Percentiles rank a stretch among this genome's conserved stretches.
Evolutionary conservation across 2,797 vertebrate species (phyloP).

Genomic region (Natrix natrix): DNA sequence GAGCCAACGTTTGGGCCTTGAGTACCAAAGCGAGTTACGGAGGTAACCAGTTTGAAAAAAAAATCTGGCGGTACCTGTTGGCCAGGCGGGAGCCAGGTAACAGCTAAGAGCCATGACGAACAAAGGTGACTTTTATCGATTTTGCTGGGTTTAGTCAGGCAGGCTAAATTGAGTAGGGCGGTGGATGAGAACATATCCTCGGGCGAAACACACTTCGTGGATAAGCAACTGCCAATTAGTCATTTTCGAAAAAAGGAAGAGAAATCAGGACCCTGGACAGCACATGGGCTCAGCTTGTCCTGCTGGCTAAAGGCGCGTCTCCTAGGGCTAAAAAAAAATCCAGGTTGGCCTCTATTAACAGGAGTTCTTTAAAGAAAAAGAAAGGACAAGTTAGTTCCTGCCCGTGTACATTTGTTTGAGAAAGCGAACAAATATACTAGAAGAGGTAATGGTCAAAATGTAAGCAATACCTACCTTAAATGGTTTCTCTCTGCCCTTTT

Average conservation of each 20-base stretch:
- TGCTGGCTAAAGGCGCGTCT: background rate
- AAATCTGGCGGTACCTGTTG: slow-evolving; percentile 59
- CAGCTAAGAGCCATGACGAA: slow-evolving; percentile 29
- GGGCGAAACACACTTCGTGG: background rate
- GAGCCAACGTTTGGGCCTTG: background rate
- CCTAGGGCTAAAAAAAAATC: background rate
- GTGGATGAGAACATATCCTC: background rate
- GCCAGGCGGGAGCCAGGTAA: slow-evolving; percentile 54
- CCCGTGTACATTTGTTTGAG: background rate
- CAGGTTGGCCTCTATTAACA: background rate
- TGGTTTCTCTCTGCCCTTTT: background rate
- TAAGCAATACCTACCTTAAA: fast-evolving
- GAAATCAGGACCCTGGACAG: slow-evolving; percentile 73
- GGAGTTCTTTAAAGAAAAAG: background rate
- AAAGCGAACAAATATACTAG: background rate
- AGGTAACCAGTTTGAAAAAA: background rate
- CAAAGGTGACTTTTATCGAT: background rate
- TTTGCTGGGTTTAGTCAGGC: background rate
- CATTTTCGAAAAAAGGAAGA: background rate
- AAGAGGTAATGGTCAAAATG: background rate
- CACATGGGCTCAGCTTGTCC: slow-evolving; percentile 20
- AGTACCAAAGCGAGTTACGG: background rate
- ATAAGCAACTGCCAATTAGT: background rate
- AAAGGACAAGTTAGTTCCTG: background rate
- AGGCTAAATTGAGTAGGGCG: background rate